Conservation (phyloP, 2,888 invertebrate genomes). For the Sinopyrophorus schimmeli region DNA sequence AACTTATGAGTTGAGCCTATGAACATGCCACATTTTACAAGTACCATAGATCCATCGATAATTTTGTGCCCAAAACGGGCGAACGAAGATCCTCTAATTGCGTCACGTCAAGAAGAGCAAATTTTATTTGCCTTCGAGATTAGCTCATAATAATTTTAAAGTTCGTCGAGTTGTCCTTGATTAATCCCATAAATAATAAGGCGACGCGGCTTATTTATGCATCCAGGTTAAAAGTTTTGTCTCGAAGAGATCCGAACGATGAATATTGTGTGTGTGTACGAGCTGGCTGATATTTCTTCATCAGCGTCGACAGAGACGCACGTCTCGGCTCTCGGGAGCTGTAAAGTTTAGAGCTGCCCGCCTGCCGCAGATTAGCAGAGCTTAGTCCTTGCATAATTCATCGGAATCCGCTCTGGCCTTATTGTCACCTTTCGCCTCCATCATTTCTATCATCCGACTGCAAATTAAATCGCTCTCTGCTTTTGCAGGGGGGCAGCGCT, state of each 20-base stretch:
- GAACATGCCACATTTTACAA: no score
- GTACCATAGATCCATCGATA: no score
- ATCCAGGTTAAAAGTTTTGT: no score
- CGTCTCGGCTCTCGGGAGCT: constrained; percentile 42
- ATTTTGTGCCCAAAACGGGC: no score
- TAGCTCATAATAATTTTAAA: no score
- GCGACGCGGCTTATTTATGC: no score
- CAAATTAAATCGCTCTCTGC: constrained; percentile 24
- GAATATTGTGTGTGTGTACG: constrained; percentile 1
- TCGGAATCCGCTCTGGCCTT: constrained; percentile 43
- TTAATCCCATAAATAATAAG: no score
- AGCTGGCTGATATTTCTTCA: constrained; percentile 23
- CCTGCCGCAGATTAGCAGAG: constrained; percentile 49
- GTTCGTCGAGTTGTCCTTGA: no score
- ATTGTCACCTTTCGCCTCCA: constrained; percentile 50
- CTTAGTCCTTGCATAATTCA: constrained; percentile 52
- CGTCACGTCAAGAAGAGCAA: no score
- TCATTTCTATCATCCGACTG: constrained; percentile 44
- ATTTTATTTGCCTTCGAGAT: no score
- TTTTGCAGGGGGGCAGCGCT: constrained; percentile 2
- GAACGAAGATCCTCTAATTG: no score
- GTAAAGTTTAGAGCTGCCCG: constrained; percentile 42
- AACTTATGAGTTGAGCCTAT: no score
- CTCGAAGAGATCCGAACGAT: constrained; percentile 3
- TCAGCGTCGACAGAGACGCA: constrained; percentile 27